Conservation (phyloP, 2,797 vertebrate genomes). For the Mus minutoides region DNA sequence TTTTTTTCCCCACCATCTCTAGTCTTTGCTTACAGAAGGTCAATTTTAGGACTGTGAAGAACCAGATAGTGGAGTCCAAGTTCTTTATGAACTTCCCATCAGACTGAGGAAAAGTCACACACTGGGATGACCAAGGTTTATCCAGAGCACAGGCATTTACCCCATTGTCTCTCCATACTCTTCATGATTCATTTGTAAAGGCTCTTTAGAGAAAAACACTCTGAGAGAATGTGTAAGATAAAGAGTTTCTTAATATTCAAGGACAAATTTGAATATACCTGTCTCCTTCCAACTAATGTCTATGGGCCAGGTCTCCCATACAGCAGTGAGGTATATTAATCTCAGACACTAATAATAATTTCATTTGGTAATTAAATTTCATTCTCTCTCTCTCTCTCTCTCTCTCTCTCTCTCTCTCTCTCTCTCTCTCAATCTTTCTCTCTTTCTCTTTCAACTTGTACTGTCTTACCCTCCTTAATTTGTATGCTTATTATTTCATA, state of each 20-base stretch:
- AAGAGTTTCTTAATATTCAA: neutral
- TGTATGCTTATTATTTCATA: neutral
- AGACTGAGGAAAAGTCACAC: neutral
- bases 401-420: neutral
- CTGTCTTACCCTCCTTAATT: neutral
- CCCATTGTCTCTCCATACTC: neutral
- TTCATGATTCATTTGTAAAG: neutral
- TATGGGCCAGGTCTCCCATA: neutral
- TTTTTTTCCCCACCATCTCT: neutral
- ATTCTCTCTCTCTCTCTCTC: neutral
- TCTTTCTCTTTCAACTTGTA: neutral
- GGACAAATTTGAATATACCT: neutral
- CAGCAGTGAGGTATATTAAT: neutral
- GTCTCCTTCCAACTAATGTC: neutral
- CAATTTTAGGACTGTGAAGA: neutral
- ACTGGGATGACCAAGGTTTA: neutral
- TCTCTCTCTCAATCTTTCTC: too few species aligned
- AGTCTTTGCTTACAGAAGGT: neutral
- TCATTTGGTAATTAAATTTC: neutral
- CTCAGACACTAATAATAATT: neutral
- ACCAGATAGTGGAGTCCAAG: neutral
- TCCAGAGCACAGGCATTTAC: neutral
- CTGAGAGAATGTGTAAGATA: neutral
- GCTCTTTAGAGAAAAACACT: neutral
- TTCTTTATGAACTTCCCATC: neutral